phyloP scores from a whole-genome alignment of 2,113 vertebrate species.

The Leptobrachium ailaonicum region DNA sequence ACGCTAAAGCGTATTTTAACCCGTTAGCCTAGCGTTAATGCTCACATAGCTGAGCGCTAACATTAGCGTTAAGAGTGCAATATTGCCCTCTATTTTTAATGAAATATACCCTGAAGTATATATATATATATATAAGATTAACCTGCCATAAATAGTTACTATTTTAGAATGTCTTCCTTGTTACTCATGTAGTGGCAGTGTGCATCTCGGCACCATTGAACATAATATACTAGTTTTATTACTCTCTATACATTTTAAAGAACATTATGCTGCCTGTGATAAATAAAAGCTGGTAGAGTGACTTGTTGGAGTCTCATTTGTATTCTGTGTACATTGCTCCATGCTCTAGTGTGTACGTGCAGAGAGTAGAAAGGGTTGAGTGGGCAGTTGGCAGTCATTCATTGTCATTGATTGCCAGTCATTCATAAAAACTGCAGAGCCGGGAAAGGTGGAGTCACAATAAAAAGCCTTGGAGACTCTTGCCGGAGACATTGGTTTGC shows the following conservation, averaged over 20 bases:
- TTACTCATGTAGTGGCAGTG: neutral
- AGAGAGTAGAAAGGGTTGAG: conserved; percentile 66
- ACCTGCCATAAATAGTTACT: conserved; percentile 7
- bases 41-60: no score
- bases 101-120: no score
- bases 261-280: conserved; percentile 63
- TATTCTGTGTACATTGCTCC: conserved; percentile 59
- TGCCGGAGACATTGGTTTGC: conserved; percentile 59
- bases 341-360: conserved; percentile 58
- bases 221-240: conserved; percentile 9
- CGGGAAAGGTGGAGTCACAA: conserved; percentile 62
- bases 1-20: no score
- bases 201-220: neutral
- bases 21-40: no score
- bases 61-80: no score
- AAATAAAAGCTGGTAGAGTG: conserved; percentile 57
- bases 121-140: no score
- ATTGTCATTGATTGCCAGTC: conserved; percentile 69
- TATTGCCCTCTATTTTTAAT: no score
- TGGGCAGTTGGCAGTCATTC: conserved; percentile 75
- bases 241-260: conserved; percentile 47
- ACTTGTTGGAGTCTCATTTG: conserved; percentile 62
- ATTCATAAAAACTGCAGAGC: conserved; percentile 73
- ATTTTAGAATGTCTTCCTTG: neutral
- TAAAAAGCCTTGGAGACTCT: conserved; percentile 57